Percentiles rank a stretch among this genome's conserved stretches.
phyloP scores from a whole-genome alignment of 2,797 vertebrate genomes.

The Lacerta agilis region DNA sequence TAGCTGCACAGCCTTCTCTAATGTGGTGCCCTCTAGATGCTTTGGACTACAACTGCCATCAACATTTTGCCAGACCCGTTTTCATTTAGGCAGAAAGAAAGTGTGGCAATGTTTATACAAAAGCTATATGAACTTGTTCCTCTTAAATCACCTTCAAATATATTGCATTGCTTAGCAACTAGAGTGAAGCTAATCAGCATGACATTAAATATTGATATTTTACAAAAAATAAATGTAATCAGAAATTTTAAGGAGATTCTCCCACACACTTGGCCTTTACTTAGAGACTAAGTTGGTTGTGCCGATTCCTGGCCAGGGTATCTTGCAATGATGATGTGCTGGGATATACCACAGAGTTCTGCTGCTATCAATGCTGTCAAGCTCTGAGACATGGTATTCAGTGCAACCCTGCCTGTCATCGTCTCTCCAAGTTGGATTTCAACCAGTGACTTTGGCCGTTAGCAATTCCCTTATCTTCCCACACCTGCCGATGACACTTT shows the following conservation, averaged over 20 bases:
- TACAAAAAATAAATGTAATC: slow-evolving; percentile 68
- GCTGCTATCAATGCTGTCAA: neutral
- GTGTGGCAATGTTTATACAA: slow-evolving; percentile 53
- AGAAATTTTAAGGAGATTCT: slow-evolving; percentile 72
- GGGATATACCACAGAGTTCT: neutral
- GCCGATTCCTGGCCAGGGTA: neutral
- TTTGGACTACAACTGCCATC: no score
- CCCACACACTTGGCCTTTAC: slow-evolving; percentile 29
- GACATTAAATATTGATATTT: slow-evolving; percentile 78
- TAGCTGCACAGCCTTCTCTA: neutral
- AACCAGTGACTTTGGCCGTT: neutral
- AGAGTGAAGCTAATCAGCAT: slow-evolving; percentile 79
- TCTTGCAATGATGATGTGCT: neutral
- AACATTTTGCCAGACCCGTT: slow-evolving; percentile 39
- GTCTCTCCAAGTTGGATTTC: neutral
- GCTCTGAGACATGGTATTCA: neutral
- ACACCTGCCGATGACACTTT: neutral
- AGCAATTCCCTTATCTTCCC: neutral
- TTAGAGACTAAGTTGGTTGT: neutral
- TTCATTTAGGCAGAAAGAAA: slow-evolving; percentile 44
- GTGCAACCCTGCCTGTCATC: neutral
- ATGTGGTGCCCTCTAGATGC: neutral
- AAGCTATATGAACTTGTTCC: slow-evolving; percentile 62
- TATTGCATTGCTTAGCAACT: slow-evolving; percentile 78
- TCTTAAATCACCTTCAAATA: slow-evolving; percentile 38